Conservation (phyloP, 2,797 vertebrate genomes). For the Bucorvus abyssinicus region DNA sequence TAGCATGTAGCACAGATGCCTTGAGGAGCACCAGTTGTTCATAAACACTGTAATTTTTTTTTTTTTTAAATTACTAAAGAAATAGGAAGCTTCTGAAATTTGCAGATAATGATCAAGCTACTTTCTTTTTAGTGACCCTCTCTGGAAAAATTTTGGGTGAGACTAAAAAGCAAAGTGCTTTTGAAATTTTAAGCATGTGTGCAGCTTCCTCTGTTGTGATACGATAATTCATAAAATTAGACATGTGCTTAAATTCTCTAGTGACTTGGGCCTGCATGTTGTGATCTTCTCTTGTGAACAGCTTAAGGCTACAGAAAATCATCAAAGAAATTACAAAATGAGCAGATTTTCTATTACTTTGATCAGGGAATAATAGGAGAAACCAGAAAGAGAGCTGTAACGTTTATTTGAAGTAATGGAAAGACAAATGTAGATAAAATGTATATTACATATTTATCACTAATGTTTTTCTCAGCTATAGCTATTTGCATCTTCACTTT, state of each 20-base stretch:
- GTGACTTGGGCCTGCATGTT: slow-evolving; percentile 29
- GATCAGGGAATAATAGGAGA: slow-evolving; percentile 43
- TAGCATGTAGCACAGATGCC: neutral
- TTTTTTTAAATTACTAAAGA: neutral
- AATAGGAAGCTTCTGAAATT: slow-evolving; percentile 2
- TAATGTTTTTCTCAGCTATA: neutral
- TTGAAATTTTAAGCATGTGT: slow-evolving; percentile 30
- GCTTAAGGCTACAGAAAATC: slow-evolving; percentile 58
- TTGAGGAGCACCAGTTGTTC: neutral
- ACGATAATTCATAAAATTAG: slow-evolving; percentile 43
- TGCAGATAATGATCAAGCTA: neutral
- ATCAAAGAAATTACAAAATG: slow-evolving; percentile 64
- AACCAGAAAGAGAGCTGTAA: slow-evolving; percentile 22
- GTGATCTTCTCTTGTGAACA: slow-evolving; percentile 31
- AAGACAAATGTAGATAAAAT: neutral
- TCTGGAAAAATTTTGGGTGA: neutral
- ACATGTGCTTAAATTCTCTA: slow-evolving; percentile 42
- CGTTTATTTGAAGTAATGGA: slow-evolving; percentile 10
- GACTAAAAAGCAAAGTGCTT: slow-evolving; percentile 9
- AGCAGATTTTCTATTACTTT: slow-evolving; percentile 62
- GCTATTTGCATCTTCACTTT: neutral
- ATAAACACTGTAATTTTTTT: neutral
- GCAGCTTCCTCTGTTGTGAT: slow-evolving; percentile 31
- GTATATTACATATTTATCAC: slow-evolving; percentile 5
- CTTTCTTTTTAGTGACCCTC: neutral